phyloP scores from a whole-genome alignment of 2,113 vertebrate genomes.

The Chionomys nivalis region DNA sequence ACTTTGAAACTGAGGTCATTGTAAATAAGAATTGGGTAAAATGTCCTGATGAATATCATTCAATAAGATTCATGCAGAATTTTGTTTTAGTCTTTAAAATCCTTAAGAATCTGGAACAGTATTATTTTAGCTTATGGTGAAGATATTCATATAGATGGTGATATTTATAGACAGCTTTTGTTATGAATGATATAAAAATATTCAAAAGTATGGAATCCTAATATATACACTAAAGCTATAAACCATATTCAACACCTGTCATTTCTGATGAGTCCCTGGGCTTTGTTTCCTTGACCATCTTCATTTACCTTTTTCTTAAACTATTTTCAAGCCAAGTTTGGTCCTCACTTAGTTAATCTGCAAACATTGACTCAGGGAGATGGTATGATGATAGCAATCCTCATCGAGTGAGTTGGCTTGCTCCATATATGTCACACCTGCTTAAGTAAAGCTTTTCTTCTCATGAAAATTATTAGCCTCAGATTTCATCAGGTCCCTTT shows the following conservation, averaged over 20 bases:
- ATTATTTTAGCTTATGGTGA: background rate
- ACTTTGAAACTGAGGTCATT: slow-evolving; percentile 54
- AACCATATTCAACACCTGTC: background rate
- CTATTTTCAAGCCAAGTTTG: background rate
- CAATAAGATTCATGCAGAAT: accelerated
- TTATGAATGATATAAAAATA: background rate
- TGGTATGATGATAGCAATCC: background rate
- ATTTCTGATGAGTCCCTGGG: background rate
- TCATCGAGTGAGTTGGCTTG: background rate
- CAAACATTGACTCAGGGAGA: background rate
- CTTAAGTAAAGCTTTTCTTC: background rate
- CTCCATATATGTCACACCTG: background rate
- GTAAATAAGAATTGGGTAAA: slow-evolving; percentile 45
- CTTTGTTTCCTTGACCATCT: background rate
- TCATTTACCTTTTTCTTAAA: background rate
- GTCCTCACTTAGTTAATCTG: background rate
- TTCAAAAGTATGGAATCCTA: background rate
- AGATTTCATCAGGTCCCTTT: background rate
- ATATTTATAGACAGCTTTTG: background rate
- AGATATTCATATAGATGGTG: background rate
- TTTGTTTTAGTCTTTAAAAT: background rate
- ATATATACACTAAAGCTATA: accelerated
- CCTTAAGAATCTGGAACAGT: background rate
- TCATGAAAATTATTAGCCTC: background rate
- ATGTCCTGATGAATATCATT: background rate